Conservation (phyloP, 2,113 vertebrate species). For the Salvelinus fontinalis region DNA sequence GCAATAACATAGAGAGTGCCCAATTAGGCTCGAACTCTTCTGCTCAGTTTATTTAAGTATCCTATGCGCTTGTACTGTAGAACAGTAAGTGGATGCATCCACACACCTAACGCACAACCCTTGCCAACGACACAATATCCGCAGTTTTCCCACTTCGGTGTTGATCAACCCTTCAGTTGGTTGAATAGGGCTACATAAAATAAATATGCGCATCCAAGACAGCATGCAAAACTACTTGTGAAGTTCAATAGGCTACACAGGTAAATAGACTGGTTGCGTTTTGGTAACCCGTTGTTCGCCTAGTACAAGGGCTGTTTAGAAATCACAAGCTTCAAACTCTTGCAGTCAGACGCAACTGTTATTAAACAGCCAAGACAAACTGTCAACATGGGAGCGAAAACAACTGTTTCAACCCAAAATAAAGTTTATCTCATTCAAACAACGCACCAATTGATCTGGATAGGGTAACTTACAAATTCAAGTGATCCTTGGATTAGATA, state of each 20-base stretch:
- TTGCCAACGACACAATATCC: not conserved
- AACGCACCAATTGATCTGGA: not conserved
- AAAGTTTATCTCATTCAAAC: slow-evolving; percentile 11
- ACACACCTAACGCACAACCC: not conserved
- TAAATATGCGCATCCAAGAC: not conserved
- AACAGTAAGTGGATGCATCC: not conserved
- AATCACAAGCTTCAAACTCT: slow-evolving; percentile 26
- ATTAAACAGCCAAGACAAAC: slow-evolving; percentile 28
- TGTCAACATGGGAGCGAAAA: slow-evolving; percentile 22
- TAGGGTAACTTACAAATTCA: slow-evolving; percentile 70
- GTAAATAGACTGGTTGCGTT: not conserved
- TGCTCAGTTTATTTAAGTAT: not conserved
- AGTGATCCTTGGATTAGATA: slow-evolving; percentile 65
- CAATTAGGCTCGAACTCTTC: not conserved
- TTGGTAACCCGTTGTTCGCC: not conserved
- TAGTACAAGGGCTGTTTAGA: not conserved
- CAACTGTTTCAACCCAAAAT: slow-evolving; percentile 36
- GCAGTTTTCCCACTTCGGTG: slow-evolving; percentile 39
- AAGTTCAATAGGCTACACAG: not conserved
- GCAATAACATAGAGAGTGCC: not conserved
- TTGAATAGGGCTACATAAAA: not conserved
- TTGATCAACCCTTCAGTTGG: slow-evolving; percentile 10
- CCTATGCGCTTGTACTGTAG: no score
- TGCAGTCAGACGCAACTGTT: not conserved
- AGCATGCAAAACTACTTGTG: not conserved